Base-by-base conservation (phyloP, 2,797 vertebrate genomes). In the Bufotes viridis region DNA sequence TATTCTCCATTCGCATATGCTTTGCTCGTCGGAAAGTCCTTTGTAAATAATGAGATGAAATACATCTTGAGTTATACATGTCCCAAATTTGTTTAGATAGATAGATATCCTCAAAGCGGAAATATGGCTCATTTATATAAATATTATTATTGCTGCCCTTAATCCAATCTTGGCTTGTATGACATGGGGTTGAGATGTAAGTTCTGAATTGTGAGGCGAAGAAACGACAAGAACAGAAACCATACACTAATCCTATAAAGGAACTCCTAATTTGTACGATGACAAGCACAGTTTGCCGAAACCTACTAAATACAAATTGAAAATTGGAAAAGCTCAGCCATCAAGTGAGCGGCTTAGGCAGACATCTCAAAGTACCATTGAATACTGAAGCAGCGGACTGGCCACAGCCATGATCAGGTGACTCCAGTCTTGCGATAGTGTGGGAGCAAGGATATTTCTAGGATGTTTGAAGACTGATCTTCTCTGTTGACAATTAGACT, bases 1-100 rank as follows among this genome's bases (percentile, higher is more conserved):
- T 58, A 57, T 82, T 87, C 69, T 78, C 63, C 15, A 42, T 69
- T 51, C 79, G 2, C 87, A 84, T 69, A 55, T 74, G 17, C 49
- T 20, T 57, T 84, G 42, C 26, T 83, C 87, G 58, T 34, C 63
- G 15, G 14, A 49, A 11, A 49, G 29, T 11, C 11, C 60, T 85
- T 74, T 53, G 53, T 63, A 85, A 78, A 76, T 76, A 76, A 61
- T 49, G 9, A 5, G 5, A 49, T 24, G 29, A 26, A 72, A 63
- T 42, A 72, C 13, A 49, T 58, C 13, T 61, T 84, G 26, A 51
- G 42, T 61, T 84, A 75, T 17, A 75, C 49, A 75, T 75, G 75
- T 15, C 55, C 18, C 29, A 42, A n/a, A 72, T 61, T 29, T 18
- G 42, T 51, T 49, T 65, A 80, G 58, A 80, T 20, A 81, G 29